Conservation (phyloP, 1,140 invertebrate species). For the Diachasmimorpha longicaudata region DNA sequence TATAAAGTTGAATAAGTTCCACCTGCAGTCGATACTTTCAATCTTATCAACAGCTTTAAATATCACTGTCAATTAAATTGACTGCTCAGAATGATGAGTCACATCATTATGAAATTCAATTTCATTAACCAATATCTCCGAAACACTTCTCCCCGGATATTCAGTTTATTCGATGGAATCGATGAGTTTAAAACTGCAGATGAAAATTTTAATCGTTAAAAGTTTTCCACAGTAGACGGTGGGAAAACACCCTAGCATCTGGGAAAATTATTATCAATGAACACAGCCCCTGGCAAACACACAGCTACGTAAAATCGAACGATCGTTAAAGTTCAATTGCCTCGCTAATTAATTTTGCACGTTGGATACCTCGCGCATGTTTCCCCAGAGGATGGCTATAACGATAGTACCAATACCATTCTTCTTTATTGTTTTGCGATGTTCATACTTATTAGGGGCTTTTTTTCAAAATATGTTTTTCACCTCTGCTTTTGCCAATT, state of each 20-base stretch:
- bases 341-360: conserved; percentile 54
- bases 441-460: not conserved
- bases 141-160: not conserved
- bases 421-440: not conserved
- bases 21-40: no score
- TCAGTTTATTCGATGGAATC: not conserved
- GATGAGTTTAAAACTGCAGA: not conserved
- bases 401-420: not conserved
- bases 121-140: no score
- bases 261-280: conserved; percentile 49
- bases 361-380: conserved; percentile 32
- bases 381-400: conserved; percentile 21
- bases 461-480: not conserved
- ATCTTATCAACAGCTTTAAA: no score
- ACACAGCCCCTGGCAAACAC: conserved; percentile 32
- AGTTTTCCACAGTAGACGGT: not conserved
- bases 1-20: no score
- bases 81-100: no score
- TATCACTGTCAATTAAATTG: no score
- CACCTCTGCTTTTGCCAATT: not conserved
- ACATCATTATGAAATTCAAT: no score
- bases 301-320: conserved; percentile 38
- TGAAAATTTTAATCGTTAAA: conserved; percentile 3
- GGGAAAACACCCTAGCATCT: conserved; percentile 13
- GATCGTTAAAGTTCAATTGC: conserved; percentile 54